phyloP scores from a whole-genome alignment of 2,113 vertebrate genomes.

The Coracopsis vasa region DNA sequence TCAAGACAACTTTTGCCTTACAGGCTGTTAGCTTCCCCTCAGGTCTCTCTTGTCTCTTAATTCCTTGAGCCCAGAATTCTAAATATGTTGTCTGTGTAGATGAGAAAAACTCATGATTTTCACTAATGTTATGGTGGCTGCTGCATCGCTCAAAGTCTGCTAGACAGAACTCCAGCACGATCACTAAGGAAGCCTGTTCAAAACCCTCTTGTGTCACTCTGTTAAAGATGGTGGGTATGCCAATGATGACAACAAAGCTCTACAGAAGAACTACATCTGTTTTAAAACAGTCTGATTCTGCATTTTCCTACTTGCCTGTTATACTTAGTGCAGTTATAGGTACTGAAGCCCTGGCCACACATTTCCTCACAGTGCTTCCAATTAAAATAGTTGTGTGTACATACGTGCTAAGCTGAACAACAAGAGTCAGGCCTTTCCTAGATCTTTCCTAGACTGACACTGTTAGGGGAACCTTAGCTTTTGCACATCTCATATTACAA shows the following conservation, averaged over 20 bases:
- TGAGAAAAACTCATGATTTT: not conserved
- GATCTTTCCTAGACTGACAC: not conserved
- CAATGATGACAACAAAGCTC: not conserved
- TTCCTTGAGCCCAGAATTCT: not conserved
- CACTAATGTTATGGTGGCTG: not conserved
- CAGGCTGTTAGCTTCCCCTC: not conserved
- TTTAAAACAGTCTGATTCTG: not conserved
- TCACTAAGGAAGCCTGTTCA: not conserved
- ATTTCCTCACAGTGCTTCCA: not conserved
- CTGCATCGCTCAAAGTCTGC: not conserved
- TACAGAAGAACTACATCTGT: not conserved
- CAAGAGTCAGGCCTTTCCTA: not conserved
- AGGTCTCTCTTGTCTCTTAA: not conserved
- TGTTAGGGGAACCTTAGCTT: not conserved
- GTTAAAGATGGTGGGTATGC: not conserved
- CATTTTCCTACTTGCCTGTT: not conserved
- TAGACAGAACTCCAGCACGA: not conserved
- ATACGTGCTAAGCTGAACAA: not conserved
- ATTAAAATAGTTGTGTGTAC: not conserved
- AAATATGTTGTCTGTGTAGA: not conserved
- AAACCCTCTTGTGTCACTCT: not conserved
- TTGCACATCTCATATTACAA: not conserved
- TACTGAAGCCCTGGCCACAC: not conserved
- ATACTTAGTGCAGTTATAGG: not conserved
- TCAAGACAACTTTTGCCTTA: not conserved